Base-by-base conservation (phyloP, 64 coral and sea anemone species). In the Montipora sp. region DNA sequence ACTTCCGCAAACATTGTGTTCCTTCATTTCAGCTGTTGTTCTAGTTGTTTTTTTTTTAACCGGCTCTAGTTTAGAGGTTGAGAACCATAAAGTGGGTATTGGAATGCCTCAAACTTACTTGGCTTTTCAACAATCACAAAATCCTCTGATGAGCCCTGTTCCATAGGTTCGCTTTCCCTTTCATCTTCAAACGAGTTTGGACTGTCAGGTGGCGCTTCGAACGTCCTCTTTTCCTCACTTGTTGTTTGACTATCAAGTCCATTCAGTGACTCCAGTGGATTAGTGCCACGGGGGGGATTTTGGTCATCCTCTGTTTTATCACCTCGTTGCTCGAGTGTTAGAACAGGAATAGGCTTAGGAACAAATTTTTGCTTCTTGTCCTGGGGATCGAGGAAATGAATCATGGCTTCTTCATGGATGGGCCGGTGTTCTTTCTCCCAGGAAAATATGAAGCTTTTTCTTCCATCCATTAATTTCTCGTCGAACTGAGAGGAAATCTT, bases 401-500 rank as follows among this genome's bases (percentile, higher is more conserved):
- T 3, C 13, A 96, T 14, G 9, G 95, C 95, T 8, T 96, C 90
- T 51, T 93, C 80, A 66, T 96, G 95, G 47, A 96, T 96, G 0
- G 67, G 36, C 50, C 81, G 66, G 87, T 96, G 95, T 7, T 67
- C 50, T 1, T 84, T 59, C 19, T 96, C 43, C 95, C 95, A 96
- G 8, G 95, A 93, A 59, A 96, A 96, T 5, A 96, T 70, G 18
- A 96, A 93, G 10, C 94, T 87, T 16, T 86, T 84, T 13, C 68
- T 45, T 18, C 94, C 94, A 63, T 92, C 84, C 49, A 95, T 2
- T 58, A 73, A 95, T 63, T 92, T 75, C 7, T 61, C 22, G 0
- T 47, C 80, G 43, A 95, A 92, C 77, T 95, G 94, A 66, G 94
- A 89, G 18, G 44, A 75, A 19, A 95, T n/a, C 12, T 90, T 93